Evolutionary conservation across 2,797 vertebrate genomes (phyloP), one percentile per base, ranked within the genome.

Genomic region (Chelon labrosus): DNA sequence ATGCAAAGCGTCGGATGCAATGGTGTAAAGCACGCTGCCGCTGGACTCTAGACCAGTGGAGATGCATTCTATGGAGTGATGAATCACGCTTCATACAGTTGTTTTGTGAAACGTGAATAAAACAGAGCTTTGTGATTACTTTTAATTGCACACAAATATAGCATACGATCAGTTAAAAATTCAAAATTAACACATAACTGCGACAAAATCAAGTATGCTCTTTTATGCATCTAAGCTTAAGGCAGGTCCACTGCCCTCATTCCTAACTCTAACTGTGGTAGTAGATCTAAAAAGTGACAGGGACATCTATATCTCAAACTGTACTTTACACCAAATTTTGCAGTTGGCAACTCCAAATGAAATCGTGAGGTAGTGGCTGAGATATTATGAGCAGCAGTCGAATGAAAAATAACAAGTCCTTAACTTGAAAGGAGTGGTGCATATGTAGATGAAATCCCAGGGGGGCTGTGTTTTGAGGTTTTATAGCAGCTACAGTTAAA

Each of bases 401-500:
- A 6, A 63, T 50, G 17, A 39, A 37, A 61, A 42, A 47, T 9
- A 57, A 27, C 13, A 10, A 7, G 2, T n/a, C 25, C n/a, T 19
- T 25, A 5, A 51, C 47, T 20, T 46, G 42, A 16, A 47, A 49
- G 13, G 16, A 65, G 4, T 22, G 25, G 10, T 49, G 38, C 8
- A 3, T 41, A 20, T 16, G 20, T n/a, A 71, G 27, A 7, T 49
- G 22, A 61, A 53, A 70, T 59, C 9, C 22, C 22, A n/a, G 19
- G 35, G 39, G 27, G 17, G 20, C 3, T 51, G 39, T 19, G 14
- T 42, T 59, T 5, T 5, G 31, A 5, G 27, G 47, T 53, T 76
- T 65, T 27, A 62, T 19, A 50, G 47, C 20, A 39, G 47, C 59
- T 37, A 19, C 25, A 22, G 41, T 25, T 65, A 70, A 71, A 67